Base-by-base conservation (phyloP, 2,113 vertebrate species). In the Megaceryle torquata region DNA sequence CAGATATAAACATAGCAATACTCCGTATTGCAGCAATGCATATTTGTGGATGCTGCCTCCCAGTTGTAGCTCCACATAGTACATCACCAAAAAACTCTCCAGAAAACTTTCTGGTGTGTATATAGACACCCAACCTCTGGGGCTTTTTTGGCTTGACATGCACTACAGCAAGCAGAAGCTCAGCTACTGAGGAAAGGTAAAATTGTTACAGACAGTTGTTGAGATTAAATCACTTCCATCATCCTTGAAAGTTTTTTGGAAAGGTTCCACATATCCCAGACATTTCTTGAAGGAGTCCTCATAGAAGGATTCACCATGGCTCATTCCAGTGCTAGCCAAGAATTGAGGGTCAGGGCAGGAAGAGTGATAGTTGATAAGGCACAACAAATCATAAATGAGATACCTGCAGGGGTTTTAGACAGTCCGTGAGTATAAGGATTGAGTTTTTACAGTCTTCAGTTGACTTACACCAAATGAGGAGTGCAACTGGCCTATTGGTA, bases 261-360 rank as follows among this genome's bases (percentile, higher is more conserved):
- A 84, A 59, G 4, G 8, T 39, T 93, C 51, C 43, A 26, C 11
- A 70, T 28, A 12, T 39, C 48, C 10, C 6, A 15, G 15, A 15
- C 18, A 15, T 54, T 89, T 86, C 51, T 50, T 75, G 41, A 83
- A 81, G 57, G 4, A 63, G 7, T 71, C 7, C 16, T 54, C 69
- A 39, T n/a, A 71, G 31, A 68, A 87, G 20, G 22, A 54, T 25
- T 53, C 2, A 1, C 43, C 13, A 16, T 0, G 0, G 25, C 35
- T 89, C 15, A 1, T 88, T 28, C 57, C 26, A 44, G 19, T 0
- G 0, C 48, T 5, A 33, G 70, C 35, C 60, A 60, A 60, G 57
- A 31, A 26, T 2, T 39, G 48, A n/a, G n/a, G 22, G 25, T 25
- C 26, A 72, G 22, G 31, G 29, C 39, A 94, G 57, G 48, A 91